Evolutionary conservation across 2,888 invertebrate species (phyloP), one percentile per base, ranked within the genome.

Genomic region (Gerris lacustris): DNA sequence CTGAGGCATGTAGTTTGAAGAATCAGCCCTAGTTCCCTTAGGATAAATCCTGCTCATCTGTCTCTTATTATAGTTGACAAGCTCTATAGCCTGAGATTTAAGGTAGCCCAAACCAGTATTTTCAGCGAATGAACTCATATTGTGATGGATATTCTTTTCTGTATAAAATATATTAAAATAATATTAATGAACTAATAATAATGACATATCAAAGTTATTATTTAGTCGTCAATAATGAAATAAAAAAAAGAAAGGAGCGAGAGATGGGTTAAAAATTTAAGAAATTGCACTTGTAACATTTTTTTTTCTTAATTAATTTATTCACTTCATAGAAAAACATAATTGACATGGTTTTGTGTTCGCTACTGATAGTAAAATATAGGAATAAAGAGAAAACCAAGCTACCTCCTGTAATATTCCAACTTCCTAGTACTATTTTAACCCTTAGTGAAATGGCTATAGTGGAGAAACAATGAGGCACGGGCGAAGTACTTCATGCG

Each of bases 1-100:
- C 87, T 98, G 98, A 15, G 99, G 98, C 93, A 99, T 94, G 81
- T 96, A 99, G 81, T 99, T 99, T 64, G 96, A 96, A 70, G 98
- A 99, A 82, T 99, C 99, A 68, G 98, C 99, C 69, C 99, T 83
- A 5, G 97, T 97, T 75, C 99, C 99, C 80, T 96, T 96, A 0
- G 99, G 99, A 82, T 99, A 99, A 79, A 99, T 99, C 73, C 99
- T 84, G 76, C 96, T 96, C 93, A 99, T 94, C 83, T 99, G 99
- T 31, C 98, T 86, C 83, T 99, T 99, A 84, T 99, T 99, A 82
- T 99, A 99, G 87, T 99, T 99, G 79, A 99, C 98, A 83, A 99
- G 97, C 82, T 99, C 99, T 71, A 98, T 95, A 71, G 97, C 94
- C 78, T 93, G 93, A 73, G 92, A 90, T 84, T 97, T 97, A 75